Conservation (phyloP, 1,140 invertebrate genomes). For the Drosophila ercepeae region DNA sequence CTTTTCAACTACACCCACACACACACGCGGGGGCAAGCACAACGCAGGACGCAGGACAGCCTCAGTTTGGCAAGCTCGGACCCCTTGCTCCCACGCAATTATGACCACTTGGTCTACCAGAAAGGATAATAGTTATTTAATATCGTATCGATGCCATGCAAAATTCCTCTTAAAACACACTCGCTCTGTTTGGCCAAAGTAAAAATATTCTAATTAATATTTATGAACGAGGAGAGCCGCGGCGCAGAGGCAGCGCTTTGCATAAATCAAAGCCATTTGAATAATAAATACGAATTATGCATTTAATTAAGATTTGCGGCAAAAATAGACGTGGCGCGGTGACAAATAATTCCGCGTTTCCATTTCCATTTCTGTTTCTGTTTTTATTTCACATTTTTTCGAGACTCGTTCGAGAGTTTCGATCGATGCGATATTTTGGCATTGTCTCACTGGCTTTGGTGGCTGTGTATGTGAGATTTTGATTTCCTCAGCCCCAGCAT, state of each 20-base stretch:
- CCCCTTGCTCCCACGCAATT: constrained; percentile 34
- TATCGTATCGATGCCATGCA: constrained; percentile 43
- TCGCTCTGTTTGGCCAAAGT: constrained; percentile 18
- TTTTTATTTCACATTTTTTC: constrained; percentile 7
- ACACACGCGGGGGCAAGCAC: not conserved
- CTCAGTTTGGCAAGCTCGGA: not conserved
- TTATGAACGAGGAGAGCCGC: constrained; percentile 50
- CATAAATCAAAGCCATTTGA: constrained; percentile 78
- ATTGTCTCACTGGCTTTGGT: constrained; percentile 16
- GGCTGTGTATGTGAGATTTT: constrained; percentile 45
- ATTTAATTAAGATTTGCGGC: constrained; percentile 79
- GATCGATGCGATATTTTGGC: constrained; percentile 37
- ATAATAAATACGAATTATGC: constrained; percentile 81
- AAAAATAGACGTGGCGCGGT: constrained; percentile 20
- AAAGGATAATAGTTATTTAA: constrained; percentile 45
- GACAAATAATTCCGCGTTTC: constrained; percentile 36
- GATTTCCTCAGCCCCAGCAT: constrained; percentile 70
- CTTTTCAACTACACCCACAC: constrained; percentile 44
- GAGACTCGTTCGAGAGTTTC: too few species aligned
- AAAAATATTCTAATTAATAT: constrained; percentile 68
- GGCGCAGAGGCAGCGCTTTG: constrained; percentile 43
- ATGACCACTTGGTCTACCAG: constrained; percentile 39
- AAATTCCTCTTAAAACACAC: constrained; percentile 9
- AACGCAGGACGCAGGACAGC: not conserved
- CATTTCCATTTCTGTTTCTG: constrained; percentile 32